Evolutionary conservation across 2,113 vertebrate genomes (phyloP), one percentile per base, ranked within the genome.

Genomic region (Lamprologus callipterus): DNA sequence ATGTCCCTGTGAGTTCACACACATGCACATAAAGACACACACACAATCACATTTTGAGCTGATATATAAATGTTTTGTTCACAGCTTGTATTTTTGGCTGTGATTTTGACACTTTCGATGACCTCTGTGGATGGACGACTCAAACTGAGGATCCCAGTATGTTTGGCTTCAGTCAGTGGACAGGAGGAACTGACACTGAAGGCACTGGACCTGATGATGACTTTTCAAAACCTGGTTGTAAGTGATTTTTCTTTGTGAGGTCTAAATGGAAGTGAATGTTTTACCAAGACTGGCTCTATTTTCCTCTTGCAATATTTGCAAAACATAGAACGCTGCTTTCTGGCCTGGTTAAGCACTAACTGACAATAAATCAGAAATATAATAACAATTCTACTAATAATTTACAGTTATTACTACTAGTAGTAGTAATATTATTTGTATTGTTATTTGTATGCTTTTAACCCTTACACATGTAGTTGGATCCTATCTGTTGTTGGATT

Each of bases 211-310:
- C 97, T 7, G 47, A 96, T 6, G 90, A 97, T 42, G 97, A 98
- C 88, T 97, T 96, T 88, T 97, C 97, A 21, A 97, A 91, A 93
- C 97, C 97, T 83, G 97, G 97, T 42, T 37, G 97, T 97, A 91
- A 95, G 95, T 83, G 8, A 16, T 42, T 60, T 7, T 55, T 47
- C 4, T 87, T 85, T 81, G 12, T 26, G 23, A 26, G 23, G 33
- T 84, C 17, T 3, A 7, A 33, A 47, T 47, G 28, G 2, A 78
- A 42, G 28, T 9, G n/a, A 40, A 19, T 31, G 10, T 49, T 49
- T 49, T 21, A 78, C 42, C 8, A 45, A 49, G 16, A 1, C 21
- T 47, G 42, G 4, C 70, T 31, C 14, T 10, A 0, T 28, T 75
- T 75, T 75, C 14, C 42, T 75, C 23, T 75, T 75, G 16, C 14